A percentile compares a stretch with the other conserved stretches of the same genome.
Conservation (phyloP, 1,140 invertebrate genomes). For the Aphis gossypii region DNA sequence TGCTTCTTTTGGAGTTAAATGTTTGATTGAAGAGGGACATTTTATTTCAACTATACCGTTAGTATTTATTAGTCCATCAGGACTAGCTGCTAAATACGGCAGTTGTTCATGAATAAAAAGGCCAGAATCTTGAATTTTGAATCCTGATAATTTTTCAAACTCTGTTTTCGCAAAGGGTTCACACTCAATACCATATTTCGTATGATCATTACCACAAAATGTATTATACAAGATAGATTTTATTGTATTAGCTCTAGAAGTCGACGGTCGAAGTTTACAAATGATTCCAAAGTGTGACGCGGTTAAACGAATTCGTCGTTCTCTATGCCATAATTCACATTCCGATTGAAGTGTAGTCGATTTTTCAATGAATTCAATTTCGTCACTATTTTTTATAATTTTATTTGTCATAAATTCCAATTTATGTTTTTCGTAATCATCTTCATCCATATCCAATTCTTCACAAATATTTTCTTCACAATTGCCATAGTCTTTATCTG, state of each 20-base stretch:
- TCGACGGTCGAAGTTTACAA: not conserved
- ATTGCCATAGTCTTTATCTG: too few relatives aligned
- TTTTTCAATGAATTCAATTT: too few relatives aligned
- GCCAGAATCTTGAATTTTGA: not conserved
- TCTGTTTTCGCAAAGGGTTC: not conserved
- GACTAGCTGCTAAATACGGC: not conserved
- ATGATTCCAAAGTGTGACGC: not conserved
- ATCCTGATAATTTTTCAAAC: not conserved
- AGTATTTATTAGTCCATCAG: not conserved
- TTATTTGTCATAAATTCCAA: not conserved
- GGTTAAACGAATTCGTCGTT: not conserved
- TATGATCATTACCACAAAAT: not conserved
- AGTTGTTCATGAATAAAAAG: not conserved
- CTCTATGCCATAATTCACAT: not conserved
- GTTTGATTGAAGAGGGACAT: too few relatives aligned
- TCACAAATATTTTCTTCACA: too few relatives aligned
- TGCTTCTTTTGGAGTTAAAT: too few relatives aligned
- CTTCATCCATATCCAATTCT: conserved; percentile 9
- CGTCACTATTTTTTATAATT: too few relatives aligned
- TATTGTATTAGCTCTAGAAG: not conserved
- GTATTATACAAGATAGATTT: not conserved
- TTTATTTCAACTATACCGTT: not conserved
- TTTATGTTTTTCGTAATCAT: not conserved
- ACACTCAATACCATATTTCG: not conserved
- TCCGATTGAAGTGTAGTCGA: not conserved